These are phyloP conservation scores for Leptopilina syphax DNA, from an alignment of 2,888 invertebrate species.

Conservation along the genomic window DNA sequence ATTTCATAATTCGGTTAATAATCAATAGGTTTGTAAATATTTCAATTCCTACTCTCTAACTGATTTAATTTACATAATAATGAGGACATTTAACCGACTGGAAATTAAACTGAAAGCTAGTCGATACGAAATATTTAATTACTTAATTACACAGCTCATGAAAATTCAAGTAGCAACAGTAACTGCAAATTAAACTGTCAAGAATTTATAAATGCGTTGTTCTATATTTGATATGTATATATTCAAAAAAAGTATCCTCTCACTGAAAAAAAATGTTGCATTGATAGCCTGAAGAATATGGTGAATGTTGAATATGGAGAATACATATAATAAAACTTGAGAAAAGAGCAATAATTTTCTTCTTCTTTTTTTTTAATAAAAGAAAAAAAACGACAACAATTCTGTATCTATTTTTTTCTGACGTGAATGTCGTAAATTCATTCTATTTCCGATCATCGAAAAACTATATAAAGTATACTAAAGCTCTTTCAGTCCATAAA, in stretches of 20 bases:
- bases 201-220: constrained; percentile 5
- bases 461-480: constrained; percentile 37
- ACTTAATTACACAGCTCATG: constrained; percentile 20
- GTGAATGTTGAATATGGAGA: not conserved
- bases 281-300: not conserved
- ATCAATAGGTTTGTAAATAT: constrained; percentile 20
- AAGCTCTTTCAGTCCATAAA: constrained; percentile 30
- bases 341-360: not conserved
- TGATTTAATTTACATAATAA: constrained; percentile 17
- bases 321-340: not conserved
- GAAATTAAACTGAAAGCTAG: constrained; percentile 17
- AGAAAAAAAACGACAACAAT: constrained; percentile 6
- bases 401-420: constrained; percentile 16
- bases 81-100: constrained; percentile 15
- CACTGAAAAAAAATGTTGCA: not conserved
- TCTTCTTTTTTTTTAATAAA: not conserved
- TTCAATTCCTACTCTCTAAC: not conserved
- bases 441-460: constrained; percentile 46
- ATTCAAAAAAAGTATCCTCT: not conserved
- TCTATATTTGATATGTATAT: not conserved
- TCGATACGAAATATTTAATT: constrained; percentile 14
- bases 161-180: constrained; percentile 15
- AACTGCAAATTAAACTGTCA: constrained; percentile 15
- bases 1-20: not conserved
- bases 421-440: constrained; percentile 35